Base-by-base conservation (phyloP, 1,140 invertebrate genomes). In the Macrotrachela quadricornifera region DNA sequence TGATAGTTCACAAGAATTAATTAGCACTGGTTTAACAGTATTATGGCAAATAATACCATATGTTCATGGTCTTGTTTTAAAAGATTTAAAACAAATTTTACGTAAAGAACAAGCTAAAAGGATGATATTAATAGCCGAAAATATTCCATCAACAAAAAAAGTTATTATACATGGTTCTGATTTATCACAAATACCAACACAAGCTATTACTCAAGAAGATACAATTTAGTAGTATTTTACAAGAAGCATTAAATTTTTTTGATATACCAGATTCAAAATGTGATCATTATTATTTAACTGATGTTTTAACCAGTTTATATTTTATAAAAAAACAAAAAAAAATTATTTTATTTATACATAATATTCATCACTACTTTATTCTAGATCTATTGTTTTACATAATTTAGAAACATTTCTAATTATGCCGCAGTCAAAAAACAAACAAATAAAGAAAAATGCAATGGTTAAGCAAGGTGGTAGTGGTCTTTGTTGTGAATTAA, bases 251-350 rank as follows among this genome's bases (percentile, higher is more conserved):
- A 10, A 90, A 96, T 61, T 97, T 92, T 71, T 97, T 97, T 70
- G 82, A 85, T 38, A 91, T 97, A 57, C 82, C 91, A 13, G 86
- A 94, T 64, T 74, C 78, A 47, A 78, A 83, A 60, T 80, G 88
- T 43, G 78, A 80, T 58, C 81, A 87, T 67, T 91, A 90, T 65
- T 95, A 92, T 63, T 72, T 99, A 0, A 81, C 95, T 8, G 92
- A 99, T 67, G 84, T 90, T 55, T 96, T 96, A 76, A 95, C 91
- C n/a, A n/a, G n/a, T n/a, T n/a, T n/a, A n/a, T n/a, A n/a, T n/a
- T n/a, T n/a, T n/a, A n/a, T n/a, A n/a, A n/a, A n/a, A n/a, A n/a
- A n/a, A n/a, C n/a, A n/a, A n/a, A n/a, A n/a, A n/a, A n/a, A n/a
- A n/a, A n/a, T n/a, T n/a, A n/a, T n/a, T n/a, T n/a, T n/a, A n/a